Evolutionary conservation across 23 tunicate genomes (phyloP).

Genomic region (Botrylloides violaceus): DNA sequence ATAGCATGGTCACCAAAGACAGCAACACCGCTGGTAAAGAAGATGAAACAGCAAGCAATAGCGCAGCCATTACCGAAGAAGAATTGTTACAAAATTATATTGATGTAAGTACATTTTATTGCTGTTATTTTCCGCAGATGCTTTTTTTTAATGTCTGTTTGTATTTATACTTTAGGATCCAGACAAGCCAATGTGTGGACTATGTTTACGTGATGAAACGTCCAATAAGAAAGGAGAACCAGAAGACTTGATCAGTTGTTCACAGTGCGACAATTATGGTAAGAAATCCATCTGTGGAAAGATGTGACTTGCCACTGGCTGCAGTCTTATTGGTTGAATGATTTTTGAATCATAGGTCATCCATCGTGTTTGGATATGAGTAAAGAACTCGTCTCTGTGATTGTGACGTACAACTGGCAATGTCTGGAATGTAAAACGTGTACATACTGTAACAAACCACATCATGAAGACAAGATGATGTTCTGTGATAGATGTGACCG

Average conservation of each 20-base stretch:
- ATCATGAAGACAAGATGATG: conserved; percentile 95
- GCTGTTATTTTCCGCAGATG: no score
- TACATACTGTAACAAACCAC: conserved; percentile 86
- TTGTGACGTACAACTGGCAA: conserved; percentile 88
- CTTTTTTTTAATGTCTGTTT: not conserved
- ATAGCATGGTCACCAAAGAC: not conserved
- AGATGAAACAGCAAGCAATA: not conserved
- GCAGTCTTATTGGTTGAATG: not conserved
- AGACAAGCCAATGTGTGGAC: conserved; percentile 60
- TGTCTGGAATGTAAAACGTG: conserved; percentile 99
- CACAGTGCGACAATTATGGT: conserved; percentile 96
- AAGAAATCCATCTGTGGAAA: not conserved
- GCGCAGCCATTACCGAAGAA: not conserved
- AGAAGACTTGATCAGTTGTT: conserved; percentile 75
- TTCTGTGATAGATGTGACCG: conserved; percentile 98
- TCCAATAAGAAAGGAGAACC: conserved; percentile 71
- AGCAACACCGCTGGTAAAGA: not conserved
- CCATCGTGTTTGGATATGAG: conserved; percentile 89
- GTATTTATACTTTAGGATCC: conserved; percentile 23
- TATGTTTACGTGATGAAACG: conserved; percentile 62
- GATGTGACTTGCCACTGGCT: not conserved
- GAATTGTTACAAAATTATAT: not conserved
- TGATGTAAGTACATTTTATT: not conserved
- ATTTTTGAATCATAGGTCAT: conserved; percentile 41
- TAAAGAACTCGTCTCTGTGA: conserved; percentile 69